Base-by-base conservation (phyloP, 2,888 invertebrate genomes). In the Celastrina argiolus region DNA sequence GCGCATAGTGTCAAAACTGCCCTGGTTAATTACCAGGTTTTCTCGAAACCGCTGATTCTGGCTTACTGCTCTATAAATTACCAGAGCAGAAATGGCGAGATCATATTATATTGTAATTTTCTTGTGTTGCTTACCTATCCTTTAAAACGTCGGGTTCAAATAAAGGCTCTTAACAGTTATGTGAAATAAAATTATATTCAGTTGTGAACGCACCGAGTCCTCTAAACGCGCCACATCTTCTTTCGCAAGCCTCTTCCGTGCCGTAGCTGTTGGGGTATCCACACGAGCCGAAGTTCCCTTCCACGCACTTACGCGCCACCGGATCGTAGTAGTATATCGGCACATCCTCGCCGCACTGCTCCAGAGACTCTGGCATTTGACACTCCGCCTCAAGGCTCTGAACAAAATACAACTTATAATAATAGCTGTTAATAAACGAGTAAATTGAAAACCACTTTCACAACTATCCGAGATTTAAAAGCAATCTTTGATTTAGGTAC, bases 281-380 rank as follows among this genome's bases (percentile, higher is more conserved):
- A 78, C 97, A 97, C 71, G 70, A 79, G 26, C 88, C 88, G 69
- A 81, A 73, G 63, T 92, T 87, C 78, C 96, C 96, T 0, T 93
- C 92, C 56, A 92, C 87, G 76, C 96, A 96, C 14, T 82, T 82
- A 42, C 91, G 83, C 0, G 79, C 81, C 0, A 80, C 80, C 0
- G 85, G 79, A 79, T 97, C 95, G 81, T 94, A 98, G 88, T 94
- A 97, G 93, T 94, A 98, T 2, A 93, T 93, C 0, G 93, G 92
- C 26, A 93, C 84, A 68, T 92, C 92, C 12, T 92, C 92, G 12
- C 93, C 92, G 77, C 97, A 97, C 16, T 95, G 94, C 2, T 94
- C 95, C 59, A 93, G 82, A 42, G 95, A 95, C 0, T 91, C 85
- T 0, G 94, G 93, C 45, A 93, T 92, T 28, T 84, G 86, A 74